These are phyloP conservation scores for Hermaeophaga mercurialis DNA, from an alignment of 2,888 invertebrate species.

Conservation along the genomic window DNA sequence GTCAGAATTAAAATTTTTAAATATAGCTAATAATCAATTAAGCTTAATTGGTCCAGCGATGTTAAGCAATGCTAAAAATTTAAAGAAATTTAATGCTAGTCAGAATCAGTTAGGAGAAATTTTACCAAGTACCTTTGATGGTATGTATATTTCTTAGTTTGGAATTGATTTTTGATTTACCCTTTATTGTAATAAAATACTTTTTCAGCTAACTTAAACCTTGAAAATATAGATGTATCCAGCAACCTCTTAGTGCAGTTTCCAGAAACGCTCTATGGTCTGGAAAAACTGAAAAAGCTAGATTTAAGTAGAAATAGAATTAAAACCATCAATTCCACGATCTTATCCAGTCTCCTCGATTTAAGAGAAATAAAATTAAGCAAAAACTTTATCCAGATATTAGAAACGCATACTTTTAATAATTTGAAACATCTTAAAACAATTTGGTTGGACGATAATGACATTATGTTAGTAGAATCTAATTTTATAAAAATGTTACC, in stretches of 20 bases:
- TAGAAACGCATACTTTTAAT: slow-evolving; percentile 74
- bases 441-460: slow-evolving; percentile 81
- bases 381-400: slow-evolving; percentile 73
- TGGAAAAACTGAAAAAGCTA: slow-evolving; percentile 71
- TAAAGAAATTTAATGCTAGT: slow-evolving; percentile 62
- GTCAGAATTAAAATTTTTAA: slow-evolving; percentile 69
- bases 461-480: slow-evolving; percentile 74
- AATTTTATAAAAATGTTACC: slow-evolving; percentile 74
- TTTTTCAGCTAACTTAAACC: slow-evolving; percentile 60
- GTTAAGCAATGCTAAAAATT: slow-evolving; percentile 52
- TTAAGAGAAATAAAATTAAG: slow-evolving; percentile 75
- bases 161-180: no score
- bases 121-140: slow-evolving; percentile 66
- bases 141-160: neutral
- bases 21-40: slow-evolving; percentile 77
- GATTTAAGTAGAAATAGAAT: slow-evolving; percentile 82
- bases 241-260: slow-evolving; percentile 76
- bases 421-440: slow-evolving; percentile 72
- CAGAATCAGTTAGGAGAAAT: slow-evolving; percentile 75
- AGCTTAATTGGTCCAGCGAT: slow-evolving; percentile 71
- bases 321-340: slow-evolving; percentile 69
- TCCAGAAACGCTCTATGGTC: slow-evolving; percentile 71
- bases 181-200: neutral
- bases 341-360: slow-evolving; percentile 71
- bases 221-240: slow-evolving; percentile 78